These are phyloP conservation scores for Harpalus rufipes DNA, from an alignment of 2,888 invertebrate species.

Conservation along the genomic window DNA sequence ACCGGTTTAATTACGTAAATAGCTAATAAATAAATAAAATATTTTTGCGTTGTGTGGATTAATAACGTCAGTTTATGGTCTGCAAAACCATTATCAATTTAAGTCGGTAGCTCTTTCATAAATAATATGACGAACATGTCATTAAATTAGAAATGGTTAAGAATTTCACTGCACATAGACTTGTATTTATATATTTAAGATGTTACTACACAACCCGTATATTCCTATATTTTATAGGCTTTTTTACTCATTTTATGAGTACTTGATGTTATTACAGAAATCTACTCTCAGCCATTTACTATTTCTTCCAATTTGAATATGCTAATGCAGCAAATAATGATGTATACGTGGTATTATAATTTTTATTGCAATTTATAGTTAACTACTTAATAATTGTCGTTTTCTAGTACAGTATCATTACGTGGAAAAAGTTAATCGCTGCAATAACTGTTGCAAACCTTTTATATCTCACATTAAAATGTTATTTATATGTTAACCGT, in stretches of 20 bases:
- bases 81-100: too few relatives aligned
- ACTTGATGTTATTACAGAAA: not conserved
- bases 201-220: too few relatives aligned
- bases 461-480: slow-evolving; percentile 37
- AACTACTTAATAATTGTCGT: slow-evolving; percentile 22
- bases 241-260: not conserved
- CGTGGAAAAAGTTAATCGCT: slow-evolving; percentile 43
- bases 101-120: too few relatives aligned
- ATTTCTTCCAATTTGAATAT: slow-evolving; percentile 3
- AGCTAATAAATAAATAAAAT: too few relatives aligned
- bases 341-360: slow-evolving; percentile 29
- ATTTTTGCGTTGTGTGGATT: too few relatives aligned
- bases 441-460: slow-evolving; percentile 50
- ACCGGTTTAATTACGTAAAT: too few relatives aligned
- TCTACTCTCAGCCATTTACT: not conserved
- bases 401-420: slow-evolving; percentile 33
- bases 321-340: slow-evolving; percentile 6
- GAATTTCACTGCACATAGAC: too few relatives aligned
- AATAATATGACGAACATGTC: too few relatives aligned
- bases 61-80: too few relatives aligned
- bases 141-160: too few relatives aligned
- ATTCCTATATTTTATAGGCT: not conserved
- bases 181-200: too few relatives aligned
- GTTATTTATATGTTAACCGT: slow-evolving; percentile 46
- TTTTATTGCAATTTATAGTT: slow-evolving; percentile 23